Evolutionary conservation across 2,113 vertebrate species (phyloP).

Genomic region (Fulica atra): DNA sequence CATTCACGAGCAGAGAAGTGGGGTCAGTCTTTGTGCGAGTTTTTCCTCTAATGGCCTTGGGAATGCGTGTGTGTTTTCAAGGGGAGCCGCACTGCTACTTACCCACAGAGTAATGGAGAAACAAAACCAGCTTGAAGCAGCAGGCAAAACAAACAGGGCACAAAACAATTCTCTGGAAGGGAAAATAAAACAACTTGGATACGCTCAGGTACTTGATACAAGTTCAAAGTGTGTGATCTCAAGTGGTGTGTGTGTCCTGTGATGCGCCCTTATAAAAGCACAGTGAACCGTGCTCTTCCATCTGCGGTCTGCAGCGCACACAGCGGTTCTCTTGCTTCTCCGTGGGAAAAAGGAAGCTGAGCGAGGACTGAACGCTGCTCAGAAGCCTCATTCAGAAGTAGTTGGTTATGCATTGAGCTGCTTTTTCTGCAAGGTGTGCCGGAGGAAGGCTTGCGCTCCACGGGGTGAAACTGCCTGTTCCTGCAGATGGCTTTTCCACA

Average conservation of each 20-base stretch:
- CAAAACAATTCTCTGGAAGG: neutral
- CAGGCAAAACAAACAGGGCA: neutral
- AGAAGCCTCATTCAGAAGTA: neutral
- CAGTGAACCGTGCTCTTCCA: neutral
- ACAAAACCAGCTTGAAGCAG: neutral
- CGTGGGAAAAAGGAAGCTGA: neutral
- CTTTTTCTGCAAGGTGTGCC: neutral
- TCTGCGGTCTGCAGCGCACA: neutral
- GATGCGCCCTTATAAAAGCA: neutral
- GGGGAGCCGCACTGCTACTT: fast-evolving
- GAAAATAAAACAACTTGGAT: neutral
- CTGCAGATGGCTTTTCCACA: neutral
- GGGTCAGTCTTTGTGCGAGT: neutral
- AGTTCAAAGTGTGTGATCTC: neutral
- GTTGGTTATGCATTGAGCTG: neutral
- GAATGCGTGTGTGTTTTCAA: neutral
- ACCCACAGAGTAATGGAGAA: neutral
- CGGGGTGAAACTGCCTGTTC: neutral
- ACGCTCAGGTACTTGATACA: neutral
- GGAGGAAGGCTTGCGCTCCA: neutral
- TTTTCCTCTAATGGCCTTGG: neutral
- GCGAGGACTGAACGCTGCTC: fast-evolving
- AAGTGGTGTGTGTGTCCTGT: neutral
- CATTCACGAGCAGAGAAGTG: neutral
- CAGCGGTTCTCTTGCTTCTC: neutral